These are phyloP conservation scores for Zaprionus taronus DNA, from an alignment of 1,140 invertebrate species.

Conservation along the genomic window DNA sequence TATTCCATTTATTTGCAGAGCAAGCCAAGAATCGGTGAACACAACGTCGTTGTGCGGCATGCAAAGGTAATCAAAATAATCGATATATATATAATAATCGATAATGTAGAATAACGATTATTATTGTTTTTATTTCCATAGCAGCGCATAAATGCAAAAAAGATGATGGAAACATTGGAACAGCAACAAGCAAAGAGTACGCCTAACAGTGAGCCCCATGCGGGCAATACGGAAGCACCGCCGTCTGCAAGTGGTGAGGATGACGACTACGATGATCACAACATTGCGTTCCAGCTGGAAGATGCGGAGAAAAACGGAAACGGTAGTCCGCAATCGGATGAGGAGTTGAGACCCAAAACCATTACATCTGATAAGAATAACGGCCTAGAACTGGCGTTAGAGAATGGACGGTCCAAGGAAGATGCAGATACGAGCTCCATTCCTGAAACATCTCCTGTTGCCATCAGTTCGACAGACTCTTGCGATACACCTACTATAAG, in stretches of 20 bases:
- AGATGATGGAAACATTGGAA: conserved; percentile 73
- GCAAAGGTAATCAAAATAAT: conserved; percentile 69
- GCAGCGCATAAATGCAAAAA: conserved; percentile 73
- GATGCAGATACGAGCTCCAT: neutral
- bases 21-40: conserved; percentile 26
- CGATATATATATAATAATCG: conserved; percentile 36
- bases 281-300: conserved; percentile 46
- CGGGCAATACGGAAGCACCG: conserved; percentile 36
- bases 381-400: neutral
- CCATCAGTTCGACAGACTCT: neutral
- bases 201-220: conserved; percentile 58
- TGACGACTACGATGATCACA: conserved; percentile 61
- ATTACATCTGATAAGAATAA: conserved; percentile 1
- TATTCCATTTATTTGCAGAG: conserved; percentile 25
- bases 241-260: conserved; percentile 50
- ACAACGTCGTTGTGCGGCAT: conserved; percentile 58
- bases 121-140: conserved; percentile 29
- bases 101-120: conserved; percentile 24
- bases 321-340: neutral
- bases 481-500: neutral
- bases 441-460: neutral
- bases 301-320: conserved; percentile 24
- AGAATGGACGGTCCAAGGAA: conserved; percentile 25
- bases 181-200: conserved; percentile 64
- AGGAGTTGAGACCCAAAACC: conserved; percentile 17